Evolutionary conservation across 1,140 invertebrate species (phyloP).

Genomic region (Pissodes strobi): DNA sequence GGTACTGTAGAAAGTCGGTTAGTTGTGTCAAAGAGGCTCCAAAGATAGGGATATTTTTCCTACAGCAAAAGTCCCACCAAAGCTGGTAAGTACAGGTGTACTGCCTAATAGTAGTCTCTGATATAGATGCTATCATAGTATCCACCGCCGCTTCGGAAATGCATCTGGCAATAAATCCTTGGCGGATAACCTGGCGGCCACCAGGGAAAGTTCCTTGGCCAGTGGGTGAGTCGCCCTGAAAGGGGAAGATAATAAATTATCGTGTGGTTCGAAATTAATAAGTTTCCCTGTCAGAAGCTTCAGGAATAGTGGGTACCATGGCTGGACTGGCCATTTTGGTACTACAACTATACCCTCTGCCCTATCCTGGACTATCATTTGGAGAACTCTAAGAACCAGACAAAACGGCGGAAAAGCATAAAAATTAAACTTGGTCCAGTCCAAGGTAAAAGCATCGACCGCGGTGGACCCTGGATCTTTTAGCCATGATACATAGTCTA

Average conservation of each 20-base stretch:
- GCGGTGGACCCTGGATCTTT: background rate
- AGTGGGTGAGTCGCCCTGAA: conserved; percentile 13
- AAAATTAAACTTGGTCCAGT: conserved; percentile 13
- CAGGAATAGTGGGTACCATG: background rate
- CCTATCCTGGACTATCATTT: conserved; percentile 30
- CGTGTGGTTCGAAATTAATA: background rate
- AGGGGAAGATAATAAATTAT: conserved; percentile 1
- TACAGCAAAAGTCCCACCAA: conserved; percentile 15
- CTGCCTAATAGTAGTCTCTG: conserved; percentile 4
- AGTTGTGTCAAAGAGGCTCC: background rate
- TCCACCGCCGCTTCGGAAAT: conserved; percentile 1
- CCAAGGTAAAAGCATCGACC: too few species aligned
- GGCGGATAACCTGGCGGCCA: conserved; percentile 1
- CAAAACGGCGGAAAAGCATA: conserved; percentile 20
- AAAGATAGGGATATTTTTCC: background rate
- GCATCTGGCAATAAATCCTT: background rate
- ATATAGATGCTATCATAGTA: background rate
- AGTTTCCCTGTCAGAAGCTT: background rate
- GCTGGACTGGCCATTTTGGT: background rate
- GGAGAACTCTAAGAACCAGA: conserved; percentile 16
- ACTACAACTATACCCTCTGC: conserved; percentile 6
- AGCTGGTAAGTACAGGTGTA: background rate
- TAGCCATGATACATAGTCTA: too few species aligned
- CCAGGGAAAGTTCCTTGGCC: background rate
- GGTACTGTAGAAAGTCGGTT: background rate